Evolutionary conservation across 2,888 invertebrate species (phyloP), one percentile per base, ranked within the genome.

Genomic region (Lasioglossum lativentre): DNA sequence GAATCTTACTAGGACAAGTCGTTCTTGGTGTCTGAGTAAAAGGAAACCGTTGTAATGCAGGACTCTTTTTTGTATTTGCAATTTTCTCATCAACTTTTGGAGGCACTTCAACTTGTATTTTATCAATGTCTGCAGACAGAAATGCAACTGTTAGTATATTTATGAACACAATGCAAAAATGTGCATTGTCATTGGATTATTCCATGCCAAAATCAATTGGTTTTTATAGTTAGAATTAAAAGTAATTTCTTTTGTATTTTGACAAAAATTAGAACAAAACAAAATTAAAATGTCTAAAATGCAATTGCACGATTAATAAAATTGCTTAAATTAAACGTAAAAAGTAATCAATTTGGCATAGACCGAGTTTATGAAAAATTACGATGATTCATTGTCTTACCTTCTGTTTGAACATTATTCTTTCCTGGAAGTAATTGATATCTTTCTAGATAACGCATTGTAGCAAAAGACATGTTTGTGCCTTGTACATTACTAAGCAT

Each of bases 381-480:
- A 38, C 42, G 19, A 77, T 70, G 30, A 47, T 42, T 73, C 38
- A 68, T 70, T 63, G 70, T 42, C 78, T 90, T 86, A 94, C 94
- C 93, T 88, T 93, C 92, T 12, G 63, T 23, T 80, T 90, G 89
- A 27, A 75, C 72, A 80, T 83, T 89, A 74, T 91, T 92, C 52
- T 89, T 91, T 73, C 96, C 96, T 92, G 96, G 95, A 83, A 96
- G 92, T 82, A 97, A 93, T 92, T 96, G 96, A 94, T 97, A 97
- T 91, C 96, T 96, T 92, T 97, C 96, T 96, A 97, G 96, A 93
- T 97, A 97, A 91, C 97, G 96, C 92, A 97, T 96, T 16, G 97
- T 97, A n/a, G 97, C 97, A 90, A 97, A 96, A 4, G 97, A 97
- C 96, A 97, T 96, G 90, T 97, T 97, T 40, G 81, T 96, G 14